These are phyloP conservation scores for Mycogona germanica DNA, from an alignment of 2,888 invertebrate genomes.

Conservation along the genomic window DNA sequence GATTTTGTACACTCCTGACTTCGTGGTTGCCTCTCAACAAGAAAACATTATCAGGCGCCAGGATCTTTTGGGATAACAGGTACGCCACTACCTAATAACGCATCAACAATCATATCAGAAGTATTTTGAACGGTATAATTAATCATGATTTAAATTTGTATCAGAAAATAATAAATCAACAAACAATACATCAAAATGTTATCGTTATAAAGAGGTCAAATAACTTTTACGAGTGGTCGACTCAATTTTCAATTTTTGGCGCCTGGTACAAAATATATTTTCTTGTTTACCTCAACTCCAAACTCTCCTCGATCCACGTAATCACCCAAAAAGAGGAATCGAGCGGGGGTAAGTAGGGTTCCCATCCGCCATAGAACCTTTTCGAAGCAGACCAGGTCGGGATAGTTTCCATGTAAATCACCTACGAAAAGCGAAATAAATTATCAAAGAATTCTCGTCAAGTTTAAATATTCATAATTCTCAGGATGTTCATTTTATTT, in stretches of 20 bases:
- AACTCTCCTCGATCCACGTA: slow-evolving; percentile 59
- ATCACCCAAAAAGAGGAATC: slow-evolving; percentile 58
- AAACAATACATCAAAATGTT: not conserved
- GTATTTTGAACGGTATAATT: not conserved
- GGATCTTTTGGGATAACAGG: slow-evolving; percentile 54
- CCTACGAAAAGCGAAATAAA: slow-evolving; percentile 38
- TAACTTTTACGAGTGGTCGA: no score
- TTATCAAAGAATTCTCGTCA: no score
- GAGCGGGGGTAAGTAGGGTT: slow-evolving; percentile 48
- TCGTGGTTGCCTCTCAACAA: slow-evolving; percentile 63
- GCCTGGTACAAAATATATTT: no score
- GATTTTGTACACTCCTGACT: slow-evolving; percentile 55
- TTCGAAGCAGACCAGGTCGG: slow-evolving; percentile 54
- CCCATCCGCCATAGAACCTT: slow-evolving; percentile 55
- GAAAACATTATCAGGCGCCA: slow-evolving; percentile 49
- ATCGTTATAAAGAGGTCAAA: not conserved
- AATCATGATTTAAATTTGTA: slow-evolving; percentile 3
- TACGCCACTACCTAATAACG: slow-evolving; percentile 46
- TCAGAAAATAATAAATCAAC: not conserved
- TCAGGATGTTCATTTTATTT: no score
- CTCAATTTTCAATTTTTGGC: no score
- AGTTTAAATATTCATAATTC: no score
- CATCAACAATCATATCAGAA: not conserved
- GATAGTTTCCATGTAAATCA: slow-evolving; percentile 61
- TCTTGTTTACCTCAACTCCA: slow-evolving; percentile 44